Conservation (phyloP, 30 jellyfish, hydroid and myxozoan species). For the Clytia hemisphaerica region DNA sequence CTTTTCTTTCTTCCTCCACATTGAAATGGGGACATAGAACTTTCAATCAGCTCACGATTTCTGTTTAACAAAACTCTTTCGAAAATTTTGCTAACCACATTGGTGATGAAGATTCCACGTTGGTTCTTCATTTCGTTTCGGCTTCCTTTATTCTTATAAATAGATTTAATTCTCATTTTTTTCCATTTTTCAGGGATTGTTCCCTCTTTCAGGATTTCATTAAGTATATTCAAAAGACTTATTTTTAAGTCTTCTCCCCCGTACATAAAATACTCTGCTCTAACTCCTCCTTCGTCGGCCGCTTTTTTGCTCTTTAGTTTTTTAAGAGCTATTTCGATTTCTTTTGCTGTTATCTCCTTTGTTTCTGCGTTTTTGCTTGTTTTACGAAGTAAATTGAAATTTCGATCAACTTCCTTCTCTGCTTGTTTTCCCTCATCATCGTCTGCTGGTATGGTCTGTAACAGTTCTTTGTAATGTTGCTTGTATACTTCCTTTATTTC, state of each 20-base stretch:
- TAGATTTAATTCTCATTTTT: slow-evolving; percentile 7
- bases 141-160: slow-evolving; percentile 9
- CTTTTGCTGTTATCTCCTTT: background rate
- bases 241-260: slow-evolving; percentile 5
- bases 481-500: no score
- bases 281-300: background rate
- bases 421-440: background rate
- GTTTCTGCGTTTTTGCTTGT: background rate
- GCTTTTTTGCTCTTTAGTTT: slow-evolving; percentile 9
- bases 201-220: background rate
- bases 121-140: background rate
- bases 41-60: no score
- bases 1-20: no score
- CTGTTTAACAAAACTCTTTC: no score
- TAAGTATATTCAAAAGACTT: background rate
- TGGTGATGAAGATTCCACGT: slow-evolving; percentile 14
- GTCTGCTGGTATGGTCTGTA: no score
- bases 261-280: background rate
- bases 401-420: background rate
- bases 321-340: background rate
- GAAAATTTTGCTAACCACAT: background rate
- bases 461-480: no score
- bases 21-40: no score
- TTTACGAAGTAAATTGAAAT: background rate
- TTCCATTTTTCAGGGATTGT: slow-evolving; percentile 9